A percentile compares a stretch with the other conserved stretches of the same genome.
phyloP scores from a whole-genome alignment of 2,113 vertebrate genomes.

The Neodon shergylaensis region DNA sequence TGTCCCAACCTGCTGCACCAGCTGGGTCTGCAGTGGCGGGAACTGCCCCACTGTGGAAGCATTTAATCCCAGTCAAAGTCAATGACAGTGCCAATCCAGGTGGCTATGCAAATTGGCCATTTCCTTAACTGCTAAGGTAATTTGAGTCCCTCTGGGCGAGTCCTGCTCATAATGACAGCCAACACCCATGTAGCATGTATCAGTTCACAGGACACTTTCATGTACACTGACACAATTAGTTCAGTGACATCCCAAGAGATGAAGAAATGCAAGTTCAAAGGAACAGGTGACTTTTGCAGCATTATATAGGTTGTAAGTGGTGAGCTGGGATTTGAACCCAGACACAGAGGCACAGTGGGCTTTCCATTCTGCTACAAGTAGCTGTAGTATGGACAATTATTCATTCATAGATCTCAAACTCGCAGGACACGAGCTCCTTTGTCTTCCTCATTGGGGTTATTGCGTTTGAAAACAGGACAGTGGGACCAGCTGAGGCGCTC shows the following conservation, averaged over 20 bases:
- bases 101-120: conserved; percentile 78
- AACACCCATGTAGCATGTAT: conserved; percentile 56
- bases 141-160: conserved; percentile 66
- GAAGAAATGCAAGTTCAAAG: conserved; percentile 60
- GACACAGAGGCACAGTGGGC: neutral
- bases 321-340: conserved; percentile 66
- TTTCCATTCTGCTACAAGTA: conserved; percentile 17
- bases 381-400: conserved; percentile 8
- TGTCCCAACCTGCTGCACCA: conserved; percentile 73
- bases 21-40: conserved; percentile 75
- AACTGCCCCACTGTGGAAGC: conserved; percentile 64
- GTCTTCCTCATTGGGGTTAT: conserved; percentile 21
- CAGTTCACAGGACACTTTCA: conserved; percentile 54
- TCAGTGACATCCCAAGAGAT: conserved; percentile 22
- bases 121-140: conserved; percentile 75
- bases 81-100: conserved; percentile 70
- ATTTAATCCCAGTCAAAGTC: conserved; percentile 71
- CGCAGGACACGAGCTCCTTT: conserved; percentile 27
- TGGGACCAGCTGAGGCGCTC: neutral
- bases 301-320: neutral
- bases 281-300: conserved; percentile 18
- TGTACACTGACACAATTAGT: conserved; percentile 58
- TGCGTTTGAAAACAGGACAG: conserved; percentile 33
- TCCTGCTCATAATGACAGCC: conserved; percentile 64
- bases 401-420: conserved; percentile 40